phyloP scores from a whole-genome alignment of 2,888 invertebrate species.

The Chalcosyrphus nemorum region DNA sequence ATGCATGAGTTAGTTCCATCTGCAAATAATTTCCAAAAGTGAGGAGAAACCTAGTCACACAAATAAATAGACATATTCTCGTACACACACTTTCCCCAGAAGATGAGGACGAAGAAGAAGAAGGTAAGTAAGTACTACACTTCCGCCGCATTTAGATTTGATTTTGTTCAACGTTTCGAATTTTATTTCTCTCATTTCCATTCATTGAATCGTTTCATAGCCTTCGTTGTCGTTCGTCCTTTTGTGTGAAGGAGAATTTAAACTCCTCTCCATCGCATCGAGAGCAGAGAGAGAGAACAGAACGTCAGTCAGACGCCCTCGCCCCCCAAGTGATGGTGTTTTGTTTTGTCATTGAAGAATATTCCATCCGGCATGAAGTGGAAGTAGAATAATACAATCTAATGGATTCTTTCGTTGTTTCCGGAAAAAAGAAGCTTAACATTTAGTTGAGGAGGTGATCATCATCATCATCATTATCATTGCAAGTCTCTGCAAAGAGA shows the following conservation, averaged over 20 bases:
- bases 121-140: constrained; percentile 51
- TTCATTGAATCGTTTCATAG: constrained; percentile 58
- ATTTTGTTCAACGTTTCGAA: constrained; percentile 63
- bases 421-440: constrained; percentile 50
- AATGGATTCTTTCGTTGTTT: constrained; percentile 66
- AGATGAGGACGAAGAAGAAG: neutral
- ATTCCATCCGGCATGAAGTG: constrained; percentile 62
- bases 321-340: constrained; percentile 48
- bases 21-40: constrained; percentile 49
- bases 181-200: constrained; percentile 66
- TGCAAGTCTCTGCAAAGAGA: neutral
- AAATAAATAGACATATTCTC: too few relatives aligned
- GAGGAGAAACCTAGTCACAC: neutral
- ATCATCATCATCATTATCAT: constrained; percentile 52
- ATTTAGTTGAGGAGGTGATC: constrained; percentile 49
- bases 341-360: constrained; percentile 69
- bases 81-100: neutral
- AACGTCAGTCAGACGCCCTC: neutral
- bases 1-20: constrained; percentile 67
- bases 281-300: too few relatives aligned
- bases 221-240: neutral
- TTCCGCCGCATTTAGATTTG: constrained; percentile 69
- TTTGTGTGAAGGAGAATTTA: constrained; percentile 7
- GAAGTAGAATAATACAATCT: constrained; percentile 54
- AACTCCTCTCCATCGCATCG: neutral